Evolutionary conservation across 1,140 invertebrate species (phyloP).

Genomic region (Drosophila murphyi): DNA sequence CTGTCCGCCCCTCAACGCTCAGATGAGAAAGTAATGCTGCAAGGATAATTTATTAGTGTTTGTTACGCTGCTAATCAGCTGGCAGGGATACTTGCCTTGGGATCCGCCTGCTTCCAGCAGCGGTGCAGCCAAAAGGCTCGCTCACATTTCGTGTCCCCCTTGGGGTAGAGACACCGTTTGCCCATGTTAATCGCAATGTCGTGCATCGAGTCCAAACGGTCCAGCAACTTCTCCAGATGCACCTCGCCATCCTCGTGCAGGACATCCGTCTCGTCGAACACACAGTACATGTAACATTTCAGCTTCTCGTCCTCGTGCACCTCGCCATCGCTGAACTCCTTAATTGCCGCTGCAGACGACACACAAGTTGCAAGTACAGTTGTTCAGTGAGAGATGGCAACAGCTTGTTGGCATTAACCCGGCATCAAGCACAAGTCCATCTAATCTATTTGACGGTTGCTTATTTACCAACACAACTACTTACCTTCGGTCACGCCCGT

Average conservation of each 20-base stretch:
- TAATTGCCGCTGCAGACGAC: conserved; percentile 64
- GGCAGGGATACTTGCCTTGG: conserved; percentile 47
- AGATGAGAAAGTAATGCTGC: conserved; percentile 52
- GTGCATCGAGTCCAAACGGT: conserved; percentile 63
- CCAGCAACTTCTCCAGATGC: conserved; percentile 61
- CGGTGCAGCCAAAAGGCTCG: conserved; percentile 73
- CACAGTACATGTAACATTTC: conserved; percentile 74
- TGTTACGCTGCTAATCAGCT: conserved; percentile 26
- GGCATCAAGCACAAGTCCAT: conserved; percentile 13
- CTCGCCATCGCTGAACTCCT: conserved; percentile 72
- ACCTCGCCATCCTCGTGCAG: conserved; percentile 69
- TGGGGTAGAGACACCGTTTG: conserved; percentile 61
- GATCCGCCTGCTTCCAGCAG: conserved; percentile 70
- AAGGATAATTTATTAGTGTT: conserved; percentile 36
- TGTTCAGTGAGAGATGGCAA: conserved; percentile 23
- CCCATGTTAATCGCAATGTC: conserved; percentile 70
- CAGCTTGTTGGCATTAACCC: conserved; percentile 22
- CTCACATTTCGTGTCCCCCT: conserved; percentile 70
- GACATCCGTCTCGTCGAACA: conserved; percentile 66
- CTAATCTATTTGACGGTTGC: conserved; percentile 4
- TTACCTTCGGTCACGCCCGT: conserved; percentile 67
- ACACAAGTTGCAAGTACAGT: conserved; percentile 10
- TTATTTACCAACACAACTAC: conserved; percentile 19
- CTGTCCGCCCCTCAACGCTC: conserved; percentile 23
- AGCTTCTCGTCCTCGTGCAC: conserved; percentile 68